Evolutionary conservation across 1,140 invertebrate genomes (phyloP).

Genomic region (Leucophenga varia): DNA sequence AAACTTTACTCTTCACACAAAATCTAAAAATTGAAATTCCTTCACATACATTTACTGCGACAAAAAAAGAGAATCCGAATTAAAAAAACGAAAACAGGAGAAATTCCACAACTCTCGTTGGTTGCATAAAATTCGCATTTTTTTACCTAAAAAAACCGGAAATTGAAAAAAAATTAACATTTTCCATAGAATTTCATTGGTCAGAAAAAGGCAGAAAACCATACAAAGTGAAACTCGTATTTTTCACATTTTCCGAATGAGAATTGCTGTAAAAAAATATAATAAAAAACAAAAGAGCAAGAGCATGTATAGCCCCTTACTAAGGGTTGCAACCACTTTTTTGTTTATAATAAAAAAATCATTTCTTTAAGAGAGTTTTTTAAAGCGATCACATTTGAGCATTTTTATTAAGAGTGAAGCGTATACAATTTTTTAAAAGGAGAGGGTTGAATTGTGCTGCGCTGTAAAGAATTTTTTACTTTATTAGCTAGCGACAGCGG

Average conservation of each 20-base stretch:
- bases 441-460: slow-evolving; percentile 30
- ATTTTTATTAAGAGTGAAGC: slow-evolving; percentile 26
- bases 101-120: slow-evolving; percentile 40
- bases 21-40: too few relatives aligned
- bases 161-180: slow-evolving; percentile 48
- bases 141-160: slow-evolving; percentile 47
- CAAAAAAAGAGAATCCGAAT: slow-evolving; percentile 7
- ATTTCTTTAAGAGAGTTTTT: slow-evolving; percentile 43
- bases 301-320: too few relatives aligned
- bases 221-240: slow-evolving; percentile 9
- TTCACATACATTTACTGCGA: background rate
- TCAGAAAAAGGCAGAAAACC: slow-evolving; percentile 35
- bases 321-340: slow-evolving; percentile 23
- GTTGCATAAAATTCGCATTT: slow-evolving; percentile 22
- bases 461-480: slow-evolving; percentile 32
- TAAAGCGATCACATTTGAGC: slow-evolving; percentile 22
- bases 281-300: slow-evolving; percentile 15
- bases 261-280: too few relatives aligned
- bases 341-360: background rate
- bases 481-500: slow-evolving; percentile 41
- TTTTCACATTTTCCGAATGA: slow-evolving; percentile 33
- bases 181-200: slow-evolving; percentile 47
- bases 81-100: slow-evolving; percentile 8
- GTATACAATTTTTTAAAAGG: slow-evolving; percentile 9
- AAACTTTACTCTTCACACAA: too few relatives aligned